Evolutionary conservation across 2,888 invertebrate species (phyloP).

Genomic region (Drosophila pseudotakahashii): DNA sequence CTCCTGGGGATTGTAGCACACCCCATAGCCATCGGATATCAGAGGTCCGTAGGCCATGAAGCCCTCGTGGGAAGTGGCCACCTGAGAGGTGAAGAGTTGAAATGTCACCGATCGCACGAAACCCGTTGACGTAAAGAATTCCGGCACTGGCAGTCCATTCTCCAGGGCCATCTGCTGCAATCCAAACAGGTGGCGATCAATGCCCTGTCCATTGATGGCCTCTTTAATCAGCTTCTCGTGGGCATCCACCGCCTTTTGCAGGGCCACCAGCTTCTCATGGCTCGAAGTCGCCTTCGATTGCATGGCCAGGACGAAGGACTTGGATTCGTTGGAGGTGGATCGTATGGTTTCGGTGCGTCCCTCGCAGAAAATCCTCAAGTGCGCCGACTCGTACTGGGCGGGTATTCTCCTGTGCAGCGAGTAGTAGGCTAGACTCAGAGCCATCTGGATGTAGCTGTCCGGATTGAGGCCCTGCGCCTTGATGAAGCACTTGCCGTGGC

Average conservation of each 20-base stretch:
- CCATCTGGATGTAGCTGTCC: slow-evolving; percentile 97
- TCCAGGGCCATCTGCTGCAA: slow-evolving; percentile 93
- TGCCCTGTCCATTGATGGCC: slow-evolving; percentile 88
- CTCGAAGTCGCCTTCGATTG: slow-evolving; percentile 83
- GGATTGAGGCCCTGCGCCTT: slow-evolving; percentile 95
- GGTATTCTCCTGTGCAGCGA: slow-evolving; percentile 89
- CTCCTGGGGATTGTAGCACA: slow-evolving; percentile 96
- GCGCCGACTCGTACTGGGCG: slow-evolving; percentile 96
- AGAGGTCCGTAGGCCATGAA: slow-evolving; percentile 96
- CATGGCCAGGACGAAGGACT: slow-evolving; percentile 91
- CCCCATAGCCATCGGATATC: slow-evolving; percentile 93
- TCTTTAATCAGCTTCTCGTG: slow-evolving; percentile 92
- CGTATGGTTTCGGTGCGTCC: slow-evolving; percentile 98
- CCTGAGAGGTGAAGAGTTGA: slow-evolving; percentile 94
- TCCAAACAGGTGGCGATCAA: slow-evolving; percentile 96
- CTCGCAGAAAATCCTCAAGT: slow-evolving; percentile 91
- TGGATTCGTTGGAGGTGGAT: slow-evolving; percentile 92
- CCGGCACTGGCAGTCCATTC: slow-evolving; percentile 89
- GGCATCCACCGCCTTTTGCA: slow-evolving; percentile 89
- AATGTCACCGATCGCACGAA: slow-evolving; percentile 90
- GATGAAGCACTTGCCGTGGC: slow-evolving; percentile 94
- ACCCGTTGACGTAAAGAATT: slow-evolving; percentile 89
- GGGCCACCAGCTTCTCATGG: slow-evolving; percentile 86
- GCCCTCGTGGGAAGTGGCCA: slow-evolving; percentile 91
- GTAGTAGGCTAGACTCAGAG: slow-evolving; percentile 94